These are phyloP conservation scores for Pandemis heparana DNA, from an alignment of 2,888 invertebrate genomes.

Conservation along the genomic window DNA sequence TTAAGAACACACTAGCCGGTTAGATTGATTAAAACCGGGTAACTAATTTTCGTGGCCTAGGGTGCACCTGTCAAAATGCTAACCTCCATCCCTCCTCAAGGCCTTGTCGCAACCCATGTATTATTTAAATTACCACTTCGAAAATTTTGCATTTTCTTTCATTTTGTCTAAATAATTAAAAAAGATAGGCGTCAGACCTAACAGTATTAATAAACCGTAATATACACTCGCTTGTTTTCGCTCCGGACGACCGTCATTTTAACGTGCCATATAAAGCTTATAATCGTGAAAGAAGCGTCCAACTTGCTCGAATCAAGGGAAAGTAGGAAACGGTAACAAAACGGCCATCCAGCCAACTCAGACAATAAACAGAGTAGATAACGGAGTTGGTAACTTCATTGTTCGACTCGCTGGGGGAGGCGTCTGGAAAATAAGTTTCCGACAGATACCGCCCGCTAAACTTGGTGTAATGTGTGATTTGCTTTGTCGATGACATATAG, in stretches of 20 bases:
- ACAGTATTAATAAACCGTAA: too few species aligned
- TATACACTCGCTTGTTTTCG: too few species aligned
- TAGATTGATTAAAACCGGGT: too few species aligned
- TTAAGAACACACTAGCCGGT: too few species aligned
- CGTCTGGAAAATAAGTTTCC: constrained; percentile 63
- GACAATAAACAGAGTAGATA: constrained; percentile 83
- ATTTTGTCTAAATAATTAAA: too few species aligned
- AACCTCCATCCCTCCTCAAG: too few species aligned
- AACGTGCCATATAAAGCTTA: constrained; percentile 12
- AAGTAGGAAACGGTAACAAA: constrained; percentile 78
- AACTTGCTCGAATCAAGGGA: constrained; percentile 77
- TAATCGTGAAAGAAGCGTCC: constrained; percentile 58
- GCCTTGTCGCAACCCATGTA: too few species aligned
- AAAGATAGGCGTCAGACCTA: too few species aligned
- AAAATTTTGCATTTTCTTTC: too few species aligned
- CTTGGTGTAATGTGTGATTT: constrained; percentile 25
- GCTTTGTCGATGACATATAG: constrained; percentile 7
- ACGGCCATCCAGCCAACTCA: constrained; percentile 75
- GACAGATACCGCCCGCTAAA: constrained; percentile 48
- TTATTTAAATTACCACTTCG: too few species aligned
- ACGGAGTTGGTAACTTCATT: constrained; percentile 65
- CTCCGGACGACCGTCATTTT: background rate
- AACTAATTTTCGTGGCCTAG: too few species aligned
- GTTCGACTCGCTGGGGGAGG: constrained; percentile 48
- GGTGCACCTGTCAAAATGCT: too few species aligned